Base-by-base conservation (phyloP, 2,888 invertebrate genomes). In the Opisthograptis luteolata region DNA sequence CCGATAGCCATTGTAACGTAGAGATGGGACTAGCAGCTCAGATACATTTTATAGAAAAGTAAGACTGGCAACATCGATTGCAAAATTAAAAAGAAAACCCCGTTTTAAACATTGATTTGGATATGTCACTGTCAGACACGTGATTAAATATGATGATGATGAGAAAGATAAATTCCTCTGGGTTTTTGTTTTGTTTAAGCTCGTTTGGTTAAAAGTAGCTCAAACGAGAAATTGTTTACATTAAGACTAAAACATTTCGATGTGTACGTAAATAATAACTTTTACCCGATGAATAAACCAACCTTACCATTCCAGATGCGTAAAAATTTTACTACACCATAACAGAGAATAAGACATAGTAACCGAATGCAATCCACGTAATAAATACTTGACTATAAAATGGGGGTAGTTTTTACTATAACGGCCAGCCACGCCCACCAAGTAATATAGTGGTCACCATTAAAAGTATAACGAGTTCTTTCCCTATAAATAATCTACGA, bases 391-490 rank as follows among this genome's bases (percentile, higher is more conserved):
- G 67, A 66, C 73, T 62, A 70, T 73, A 76, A 75, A 75, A 72
- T 70, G 68, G 71, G 44, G 74, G 72, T 71, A 70, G 72, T 79
- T 76, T 75, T 73, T 69, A 66, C 61, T 69, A 64, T 64, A 64
- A 70, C 68, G 66, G 62, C 58, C 55, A 52, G 73, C 61, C 72
- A 82, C 85, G 81, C 85, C 84, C 78, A 66, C 71, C 53, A 66
- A 60, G 80, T 86, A 87, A 87, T 87, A 87, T 84, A 87, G 85
- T 85, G 82, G 86, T 87, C 79, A 86, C 78, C 84, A 85, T 85
- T 84, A 84, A 86, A 51, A 81, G 74, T 67, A 64, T 80, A 84
- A 83, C 83, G 84, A 84, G 81, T 81, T 77, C 74, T 70, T 79
- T 76, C 73, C 75, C 80, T 77, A 87, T 86, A 86, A 86, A 87